Evolutionary conservation across 2,113 vertebrate genomes (phyloP), one percentile per base, ranked within the genome.

Genomic region (Aphyosemion australe): DNA sequence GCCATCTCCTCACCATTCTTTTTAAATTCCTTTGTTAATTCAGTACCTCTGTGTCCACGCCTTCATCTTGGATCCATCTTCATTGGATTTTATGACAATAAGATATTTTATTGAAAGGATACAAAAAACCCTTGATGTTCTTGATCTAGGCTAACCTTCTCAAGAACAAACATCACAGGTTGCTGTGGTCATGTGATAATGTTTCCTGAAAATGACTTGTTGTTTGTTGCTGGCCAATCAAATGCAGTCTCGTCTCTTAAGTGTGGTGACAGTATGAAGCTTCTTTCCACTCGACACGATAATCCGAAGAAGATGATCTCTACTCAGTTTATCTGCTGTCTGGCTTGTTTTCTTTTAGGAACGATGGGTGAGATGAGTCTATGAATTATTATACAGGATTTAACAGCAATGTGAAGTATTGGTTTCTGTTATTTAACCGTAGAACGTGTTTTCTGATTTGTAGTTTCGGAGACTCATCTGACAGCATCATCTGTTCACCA

Each of bases 321-420:
- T 20, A 12, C 10, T 41, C 55, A 34, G n/a, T 18, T 58, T 20
- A 0, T 46, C n/a, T 19, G 54, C 12, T 65, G 37, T 46, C 67
- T 75, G 47, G 45, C 47, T 0, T 75, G 42, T 39, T 46, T 80
- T 19, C 26, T 71, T 39, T 42, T 62, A 41, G 32, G 31, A 6
- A 14, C 20, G 57, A 57, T 47, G 31, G 66, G 48, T 69, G 31
- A 69, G 57, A 16, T 6, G 26, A 26, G 3, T 26, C 26, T 26
- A 26, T 26, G 26, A 26, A 26, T 26, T 26, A 26, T 26, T 26
- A 26, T 26, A 26, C 26, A 26, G 26, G 5, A 5, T 26, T 26
- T 26, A 26, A 26, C 26, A 26, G 26, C 26, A 26, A 26, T 26
- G 26, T 26, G 5, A 26, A 26, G 26, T 4, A 26, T 26, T 26